These are phyloP conservation scores for Pilophorus perplexus DNA, from an alignment of 2,888 invertebrate species.

Conservation along the genomic window DNA sequence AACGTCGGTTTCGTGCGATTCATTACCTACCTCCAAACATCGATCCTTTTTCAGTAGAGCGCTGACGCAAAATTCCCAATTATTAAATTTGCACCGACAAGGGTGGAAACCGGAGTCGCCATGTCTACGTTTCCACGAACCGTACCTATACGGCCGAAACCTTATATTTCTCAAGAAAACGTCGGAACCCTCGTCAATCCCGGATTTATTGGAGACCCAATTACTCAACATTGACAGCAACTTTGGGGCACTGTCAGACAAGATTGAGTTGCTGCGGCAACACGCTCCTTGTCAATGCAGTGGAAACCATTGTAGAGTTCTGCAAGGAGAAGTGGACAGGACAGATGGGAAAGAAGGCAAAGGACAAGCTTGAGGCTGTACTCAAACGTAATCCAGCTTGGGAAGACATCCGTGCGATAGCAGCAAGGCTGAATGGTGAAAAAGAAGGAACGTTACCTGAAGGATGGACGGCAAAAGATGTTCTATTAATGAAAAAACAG, in stretches of 20 bases:
- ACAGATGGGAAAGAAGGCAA: background rate
- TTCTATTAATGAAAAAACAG: background rate
- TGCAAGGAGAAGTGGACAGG: conserved; percentile 1
- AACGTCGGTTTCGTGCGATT: no score
- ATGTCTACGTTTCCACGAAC: no score
- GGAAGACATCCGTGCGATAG: conserved; percentile 6
- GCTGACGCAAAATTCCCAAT: no score
- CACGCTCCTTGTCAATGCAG: background rate
- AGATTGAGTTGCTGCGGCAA: background rate
- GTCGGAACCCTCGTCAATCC: no score
- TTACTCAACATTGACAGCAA: conserved; percentile 1
- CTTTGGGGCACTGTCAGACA: background rate
- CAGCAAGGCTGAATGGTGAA: conserved; percentile 1
- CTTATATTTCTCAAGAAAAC: no score
- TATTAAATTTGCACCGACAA: no score
- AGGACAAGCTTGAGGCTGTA: conserved; percentile 14
- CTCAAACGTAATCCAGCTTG: background rate
- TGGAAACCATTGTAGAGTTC: conserved; percentile 1
- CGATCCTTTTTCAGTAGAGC: no score
- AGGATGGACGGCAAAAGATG: conserved; percentile 3
- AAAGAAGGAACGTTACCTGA: background rate
- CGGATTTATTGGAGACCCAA: conserved; percentile 9
- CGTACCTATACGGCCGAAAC: no score
- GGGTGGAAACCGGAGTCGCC: no score
- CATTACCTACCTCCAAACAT: no score